Evolutionary conservation across 2,888 invertebrate genomes (phyloP), one percentile per base, ranked within the genome.

Genomic region (Papilio protenor): DNA sequence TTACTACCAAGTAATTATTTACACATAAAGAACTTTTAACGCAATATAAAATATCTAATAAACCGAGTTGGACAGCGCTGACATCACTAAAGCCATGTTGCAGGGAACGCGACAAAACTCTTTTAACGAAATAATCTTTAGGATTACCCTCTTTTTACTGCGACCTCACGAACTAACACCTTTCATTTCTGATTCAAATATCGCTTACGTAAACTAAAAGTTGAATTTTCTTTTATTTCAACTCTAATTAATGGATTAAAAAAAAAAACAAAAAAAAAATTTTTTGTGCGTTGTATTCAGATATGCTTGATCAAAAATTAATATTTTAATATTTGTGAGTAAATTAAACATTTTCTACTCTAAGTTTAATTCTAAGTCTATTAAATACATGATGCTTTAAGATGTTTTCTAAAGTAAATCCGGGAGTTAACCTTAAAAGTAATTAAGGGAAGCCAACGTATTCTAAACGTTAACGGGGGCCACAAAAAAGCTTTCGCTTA

Each of bases 401-500:
- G 18, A 40, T 40, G 40, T 64, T 33, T 64, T n/a, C 40, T 18
- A 33, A 64, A n/a, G 40, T 57, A 75, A 75, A 69, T 45, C 75
- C 59, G 70, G 59, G 18, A 33, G 59, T 47, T 72, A 27, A 72
- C 61, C 49, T 49, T 49, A 49, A 76, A 76, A 76, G 71, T 52
- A 73, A 77, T 73, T 77, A 66, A 55, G 73, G n/a, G 52, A 55
- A 61, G 73, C 52, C 57, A n/a, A 55, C 77, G 66, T 45, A 59
- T 73, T 59, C 61, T 27, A 55, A 73, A 73, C 66, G 49, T 70
- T 73, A 77, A 73, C 73, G 45, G 69, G 45, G n/a, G 45, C 45
- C 57, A 69, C 45, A 57, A 77, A 52, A 77, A 73, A 69, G 40
- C 64, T 69, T 75, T 70, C 27, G 77, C 61, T 73, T 77, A 77